Evolutionary conservation across 1,140 invertebrate genomes (phyloP).

Genomic region (Bombus haemorrhoidalis): DNA sequence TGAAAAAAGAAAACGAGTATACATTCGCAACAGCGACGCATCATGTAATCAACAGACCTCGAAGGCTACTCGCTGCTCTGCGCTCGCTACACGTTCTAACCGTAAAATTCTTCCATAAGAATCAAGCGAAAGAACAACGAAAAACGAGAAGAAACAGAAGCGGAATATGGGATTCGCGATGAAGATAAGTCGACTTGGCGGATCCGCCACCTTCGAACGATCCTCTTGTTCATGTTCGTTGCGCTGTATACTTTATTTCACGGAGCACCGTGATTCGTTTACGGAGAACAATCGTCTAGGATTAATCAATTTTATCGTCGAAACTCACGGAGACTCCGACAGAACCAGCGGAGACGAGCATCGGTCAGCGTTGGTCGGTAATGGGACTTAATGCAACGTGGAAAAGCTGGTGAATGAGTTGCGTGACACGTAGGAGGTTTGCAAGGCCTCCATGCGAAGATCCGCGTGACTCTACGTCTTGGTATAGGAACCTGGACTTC

Average conservation of each 20-base stretch:
- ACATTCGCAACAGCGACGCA: neutral
- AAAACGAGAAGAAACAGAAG: neutral
- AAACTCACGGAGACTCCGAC: neutral
- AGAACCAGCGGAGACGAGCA: neutral
- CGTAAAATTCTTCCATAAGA: constrained; percentile 1
- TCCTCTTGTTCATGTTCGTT: neutral
- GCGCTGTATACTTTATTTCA: neutral
- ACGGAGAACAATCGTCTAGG: neutral
- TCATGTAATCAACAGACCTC: constrained; percentile 21
- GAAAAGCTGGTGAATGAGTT: constrained; percentile 80
- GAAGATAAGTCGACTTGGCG: neutral
- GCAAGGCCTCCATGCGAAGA: constrained; percentile 81
- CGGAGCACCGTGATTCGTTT: neutral
- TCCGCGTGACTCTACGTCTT: constrained; percentile 77
- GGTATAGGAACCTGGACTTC: constrained; percentile 78
- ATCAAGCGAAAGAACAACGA: neutral
- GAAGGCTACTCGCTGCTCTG: constrained; percentile 18
- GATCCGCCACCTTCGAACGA: neutral
- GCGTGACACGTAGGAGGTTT: constrained; percentile 80
- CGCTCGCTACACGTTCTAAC: neutral
- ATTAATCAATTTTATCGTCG: constrained; percentile 46
- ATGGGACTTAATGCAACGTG: constrained; percentile 70
- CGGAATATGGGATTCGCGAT: neutral
- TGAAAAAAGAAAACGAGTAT: neutral
- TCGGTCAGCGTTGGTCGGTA: constrained; percentile 32